Conservation (phyloP, 2,888 invertebrate species). For the Pterostichus niger region DNA sequence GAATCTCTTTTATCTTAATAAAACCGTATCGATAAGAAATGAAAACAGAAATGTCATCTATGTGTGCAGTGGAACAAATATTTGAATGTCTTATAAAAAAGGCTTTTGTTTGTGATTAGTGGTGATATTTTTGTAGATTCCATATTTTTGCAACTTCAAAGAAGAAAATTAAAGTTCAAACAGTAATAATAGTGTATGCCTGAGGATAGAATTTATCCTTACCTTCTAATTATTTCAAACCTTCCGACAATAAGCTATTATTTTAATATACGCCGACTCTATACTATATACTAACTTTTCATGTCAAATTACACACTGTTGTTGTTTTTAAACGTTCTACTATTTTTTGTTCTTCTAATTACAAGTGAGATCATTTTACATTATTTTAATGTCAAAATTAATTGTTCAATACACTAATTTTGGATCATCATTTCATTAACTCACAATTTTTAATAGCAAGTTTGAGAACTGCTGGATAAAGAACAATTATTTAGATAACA, state of each 20-base stretch:
- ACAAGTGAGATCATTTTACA: slow-evolving; percentile 45
- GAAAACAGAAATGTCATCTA: slow-evolving; percentile 24
- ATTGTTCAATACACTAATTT: slow-evolving; percentile 1
- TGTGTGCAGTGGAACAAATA: slow-evolving; percentile 37
- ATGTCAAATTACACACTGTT: slow-evolving; percentile 22
- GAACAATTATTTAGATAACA: not conserved
- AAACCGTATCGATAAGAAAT: slow-evolving; percentile 31
- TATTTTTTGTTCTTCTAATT: slow-evolving; percentile 8
- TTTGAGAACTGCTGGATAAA: not conserved
- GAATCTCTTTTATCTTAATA: slow-evolving; percentile 27
- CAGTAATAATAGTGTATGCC: slow-evolving; percentile 57
- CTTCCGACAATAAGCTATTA: slow-evolving; percentile 48
- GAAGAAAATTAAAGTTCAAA: slow-evolving; percentile 64
- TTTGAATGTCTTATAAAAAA: not conserved
- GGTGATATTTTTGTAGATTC: slow-evolving; percentile 49
- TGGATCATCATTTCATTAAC: not conserved
- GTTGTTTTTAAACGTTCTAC: slow-evolving; percentile 4
- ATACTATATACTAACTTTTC: slow-evolving; percentile 26
- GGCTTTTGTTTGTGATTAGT: slow-evolving; percentile 51
- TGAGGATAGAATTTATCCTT: slow-evolving; percentile 53
- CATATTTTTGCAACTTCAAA: slow-evolving; percentile 58
- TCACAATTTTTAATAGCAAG: not conserved
- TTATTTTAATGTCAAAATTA: slow-evolving; percentile 33
- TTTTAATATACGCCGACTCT: slow-evolving; percentile 21
- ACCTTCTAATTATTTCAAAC: slow-evolving; percentile 60